Conservation (phyloP, 2,797 vertebrate species). For the Pygocentrus nattereri region DNA sequence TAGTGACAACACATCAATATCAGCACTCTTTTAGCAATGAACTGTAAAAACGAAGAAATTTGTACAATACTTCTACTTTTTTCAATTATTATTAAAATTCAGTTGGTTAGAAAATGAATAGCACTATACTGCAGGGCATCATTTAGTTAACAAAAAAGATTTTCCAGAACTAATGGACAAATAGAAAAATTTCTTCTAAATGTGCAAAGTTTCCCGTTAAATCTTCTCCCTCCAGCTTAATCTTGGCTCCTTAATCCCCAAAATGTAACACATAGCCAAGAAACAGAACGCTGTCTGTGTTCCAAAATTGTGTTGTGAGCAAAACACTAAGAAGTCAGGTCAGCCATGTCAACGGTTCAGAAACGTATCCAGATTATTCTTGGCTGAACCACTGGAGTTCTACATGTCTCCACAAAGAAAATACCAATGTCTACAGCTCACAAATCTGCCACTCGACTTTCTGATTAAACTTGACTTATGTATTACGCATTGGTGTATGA, state of each 20-base stretch:
- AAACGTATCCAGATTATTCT: slow-evolving; percentile 21
- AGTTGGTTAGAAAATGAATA: background rate
- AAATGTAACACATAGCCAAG: slow-evolving; percentile 34
- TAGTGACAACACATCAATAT: background rate
- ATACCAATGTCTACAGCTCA: slow-evolving; percentile 11
- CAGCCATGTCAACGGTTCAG: slow-evolving; percentile 22
- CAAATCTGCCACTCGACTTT: background rate
- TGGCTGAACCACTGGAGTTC: slow-evolving; percentile 16
- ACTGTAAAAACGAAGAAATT: background rate
- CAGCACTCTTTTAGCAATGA: background rate
- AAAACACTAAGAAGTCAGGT: slow-evolving; percentile 28
- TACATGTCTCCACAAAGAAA: slow-evolving; percentile 5
- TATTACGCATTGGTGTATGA: background rate
- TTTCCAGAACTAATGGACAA: slow-evolving; percentile 3
- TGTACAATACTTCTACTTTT: background rate
- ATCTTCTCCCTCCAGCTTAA: slow-evolving; percentile 21
- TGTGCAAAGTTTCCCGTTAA: slow-evolving; percentile 26
- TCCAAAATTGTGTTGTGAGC: slow-evolving; percentile 33
- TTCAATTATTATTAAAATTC: background rate
- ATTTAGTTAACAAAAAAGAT: background rate
- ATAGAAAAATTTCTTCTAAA: background rate
- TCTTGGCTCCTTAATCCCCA: slow-evolving; percentile 15
- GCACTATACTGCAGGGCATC: background rate
- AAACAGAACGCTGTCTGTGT: slow-evolving; percentile 16
- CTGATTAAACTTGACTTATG: slow-evolving; percentile 21